Evolutionary conservation across 2,888 invertebrate genomes (phyloP).

Genomic region (Mythimna pallens): DNA sequence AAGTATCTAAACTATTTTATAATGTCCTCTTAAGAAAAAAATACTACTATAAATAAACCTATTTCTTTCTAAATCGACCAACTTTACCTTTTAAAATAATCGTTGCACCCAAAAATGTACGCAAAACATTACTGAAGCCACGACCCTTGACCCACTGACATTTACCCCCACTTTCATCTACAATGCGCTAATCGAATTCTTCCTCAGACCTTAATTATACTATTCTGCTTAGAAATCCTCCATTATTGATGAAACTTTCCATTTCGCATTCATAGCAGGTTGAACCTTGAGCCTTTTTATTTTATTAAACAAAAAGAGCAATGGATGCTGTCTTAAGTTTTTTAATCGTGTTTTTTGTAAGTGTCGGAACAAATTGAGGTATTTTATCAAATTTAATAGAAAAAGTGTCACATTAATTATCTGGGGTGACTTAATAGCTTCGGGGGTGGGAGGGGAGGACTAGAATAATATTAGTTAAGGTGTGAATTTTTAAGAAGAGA

Average conservation of each 20-base stretch:
- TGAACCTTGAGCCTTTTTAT: slow-evolving; percentile 36
- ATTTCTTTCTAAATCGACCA: too few species aligned
- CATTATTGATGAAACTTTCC: slow-evolving; percentile 46
- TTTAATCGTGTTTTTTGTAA: slow-evolving; percentile 28
- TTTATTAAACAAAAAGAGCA: slow-evolving; percentile 42
- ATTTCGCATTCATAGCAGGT: slow-evolving; percentile 55
- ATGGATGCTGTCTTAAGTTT: slow-evolving; percentile 21
- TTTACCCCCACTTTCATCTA: slow-evolving; percentile 28
- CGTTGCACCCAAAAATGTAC: slow-evolving; percentile 15
- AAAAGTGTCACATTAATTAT: slow-evolving; percentile 44
- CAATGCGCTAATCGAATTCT: slow-evolving; percentile 62
- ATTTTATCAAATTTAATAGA: slow-evolving; percentile 38
- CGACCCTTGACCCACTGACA: slow-evolving; percentile 58
- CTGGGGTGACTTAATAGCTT: slow-evolving; percentile 32
- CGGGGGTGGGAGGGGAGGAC: not conserved
- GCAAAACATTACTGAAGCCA: slow-evolving; percentile 27
- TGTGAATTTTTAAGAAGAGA: not conserved
- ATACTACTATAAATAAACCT: too few species aligned
- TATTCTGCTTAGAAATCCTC: slow-evolving; percentile 53
- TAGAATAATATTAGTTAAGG: not conserved
- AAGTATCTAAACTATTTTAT: too few species aligned
- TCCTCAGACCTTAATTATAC: slow-evolving; percentile 58
- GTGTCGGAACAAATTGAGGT: slow-evolving; percentile 38
- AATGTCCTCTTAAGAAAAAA: too few species aligned
- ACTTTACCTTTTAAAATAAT: not conserved